Conservation (phyloP, 2,888 invertebrate genomes). For the Notodonta dromedarius region DNA sequence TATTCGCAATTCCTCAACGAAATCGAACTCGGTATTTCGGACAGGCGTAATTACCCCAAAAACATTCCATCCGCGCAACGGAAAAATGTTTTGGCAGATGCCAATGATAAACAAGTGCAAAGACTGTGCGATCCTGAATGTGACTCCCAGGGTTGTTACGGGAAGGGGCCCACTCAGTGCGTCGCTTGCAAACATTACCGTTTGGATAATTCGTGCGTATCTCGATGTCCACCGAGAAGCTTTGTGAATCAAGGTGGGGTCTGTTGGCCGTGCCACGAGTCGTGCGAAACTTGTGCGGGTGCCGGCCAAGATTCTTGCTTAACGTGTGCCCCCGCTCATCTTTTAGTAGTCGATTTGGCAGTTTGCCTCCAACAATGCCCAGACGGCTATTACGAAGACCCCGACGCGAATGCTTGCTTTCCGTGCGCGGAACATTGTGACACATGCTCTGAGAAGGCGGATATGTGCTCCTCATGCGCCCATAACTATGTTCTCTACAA, state of each 20-base stretch:
- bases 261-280: constrained; percentile 95
- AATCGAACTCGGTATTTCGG: constrained; percentile 80
- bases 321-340: constrained; percentile 92
- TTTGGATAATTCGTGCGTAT: constrained; percentile 93
- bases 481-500: constrained; percentile 94
- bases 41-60: constrained; percentile 86
- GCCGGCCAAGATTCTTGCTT: constrained; percentile 94
- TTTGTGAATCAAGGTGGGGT: constrained; percentile 92
- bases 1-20: constrained; percentile 84
- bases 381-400: constrained; percentile 93
- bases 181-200: constrained; percentile 92
- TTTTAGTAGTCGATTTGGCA: constrained; percentile 92
- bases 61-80: constrained; percentile 86
- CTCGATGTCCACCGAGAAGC: constrained; percentile 92
- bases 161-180: constrained; percentile 93
- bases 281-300: constrained; percentile 94
- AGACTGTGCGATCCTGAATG: constrained; percentile 93
- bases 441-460: constrained; percentile 92
- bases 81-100: constrained; percentile 85
- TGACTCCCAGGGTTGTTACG: constrained; percentile 91
- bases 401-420: constrained; percentile 91
- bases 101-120: constrained; percentile 85
- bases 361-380: constrained; percentile 95
- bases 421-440: constrained; percentile 95
- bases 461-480: constrained; percentile 94